phyloP scores from a whole-genome alignment of 2,888 invertebrate genomes.

The Hipparchia sbordonii region DNA sequence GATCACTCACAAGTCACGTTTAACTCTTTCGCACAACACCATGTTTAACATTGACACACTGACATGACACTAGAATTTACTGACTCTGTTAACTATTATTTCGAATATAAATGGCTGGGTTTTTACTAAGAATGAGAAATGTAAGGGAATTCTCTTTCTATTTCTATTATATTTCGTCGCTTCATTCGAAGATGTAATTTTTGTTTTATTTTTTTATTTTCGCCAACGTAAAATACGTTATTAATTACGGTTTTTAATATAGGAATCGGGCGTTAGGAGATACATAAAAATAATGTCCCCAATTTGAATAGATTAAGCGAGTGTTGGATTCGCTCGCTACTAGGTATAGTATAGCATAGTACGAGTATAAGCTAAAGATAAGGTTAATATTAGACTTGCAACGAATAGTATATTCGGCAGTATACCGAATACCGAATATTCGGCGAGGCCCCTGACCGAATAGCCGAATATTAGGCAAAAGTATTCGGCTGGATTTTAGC shows the following conservation, averaged over 20 bases:
- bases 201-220: too few relatives aligned
- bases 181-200: too few relatives aligned
- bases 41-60: constrained; percentile 22
- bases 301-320: constrained; percentile 2
- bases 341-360: constrained; percentile 6
- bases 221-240: too few relatives aligned
- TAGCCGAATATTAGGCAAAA: too few relatives aligned
- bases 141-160: too few relatives aligned
- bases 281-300: not conserved
- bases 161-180: too few relatives aligned
- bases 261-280: not conserved
- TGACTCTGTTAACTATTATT: not conserved
- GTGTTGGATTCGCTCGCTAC: not conserved
- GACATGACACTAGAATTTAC: constrained; percentile 24
- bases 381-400: too few relatives aligned
- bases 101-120: constrained; percentile 17
- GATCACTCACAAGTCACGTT: constrained; percentile 45
- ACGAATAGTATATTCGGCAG: too few relatives aligned
- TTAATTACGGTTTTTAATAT: too few relatives aligned
- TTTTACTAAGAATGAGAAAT: not conserved
- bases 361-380: constrained; percentile 21
- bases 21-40: constrained; percentile 28
- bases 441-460: too few relatives aligned
- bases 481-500: too few relatives aligned
- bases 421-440: too few relatives aligned